Evolutionary conservation across 2,797 vertebrate species (phyloP).

Genomic region (Ptychadena robeensis): DNA sequence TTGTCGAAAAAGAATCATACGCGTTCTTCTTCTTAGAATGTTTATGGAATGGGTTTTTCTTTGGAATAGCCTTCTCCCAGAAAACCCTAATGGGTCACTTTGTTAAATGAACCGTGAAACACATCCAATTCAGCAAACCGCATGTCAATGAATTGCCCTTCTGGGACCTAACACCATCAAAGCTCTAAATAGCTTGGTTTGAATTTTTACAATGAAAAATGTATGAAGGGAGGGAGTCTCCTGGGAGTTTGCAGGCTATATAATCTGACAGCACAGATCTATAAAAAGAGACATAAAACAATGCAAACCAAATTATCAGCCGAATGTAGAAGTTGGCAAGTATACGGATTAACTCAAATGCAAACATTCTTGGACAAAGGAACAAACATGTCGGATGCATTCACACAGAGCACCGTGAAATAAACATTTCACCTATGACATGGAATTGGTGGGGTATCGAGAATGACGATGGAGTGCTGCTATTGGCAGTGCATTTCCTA

Average conservation of each 20-base stretch:
- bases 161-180: slow-evolving; percentile 12
- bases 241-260: background rate
- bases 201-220: slow-evolving; percentile 37
- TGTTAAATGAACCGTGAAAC: slow-evolving; percentile 27
- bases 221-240: background rate
- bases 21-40: background rate
- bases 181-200: slow-evolving; percentile 13
- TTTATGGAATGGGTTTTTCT: background rate
- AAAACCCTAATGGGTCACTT: slow-evolving; percentile 4
- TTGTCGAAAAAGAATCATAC: background rate
- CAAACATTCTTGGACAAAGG: slow-evolving; percentile 44
- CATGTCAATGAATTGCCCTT: slow-evolving; percentile 19
- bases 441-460: slow-evolving; percentile 58
- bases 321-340: slow-evolving; percentile 66
- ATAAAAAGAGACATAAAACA: slow-evolving; percentile 18
- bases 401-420: slow-evolving; percentile 34
- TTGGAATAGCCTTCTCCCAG: slow-evolving; percentile 7
- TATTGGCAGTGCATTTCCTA: slow-evolving; percentile 41
- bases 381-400: slow-evolving; percentile 53
- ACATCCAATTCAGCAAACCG: slow-evolving; percentile 15
- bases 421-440: slow-evolving; percentile 66
- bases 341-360: slow-evolving; percentile 60
- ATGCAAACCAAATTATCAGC: background rate
- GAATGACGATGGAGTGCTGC: slow-evolving; percentile 62
- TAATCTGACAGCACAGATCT: background rate